Evolutionary conservation across 1,140 invertebrate genomes (phyloP), one percentile per base, ranked within the genome.

Genomic region (Saccostrea glomerata): DNA sequence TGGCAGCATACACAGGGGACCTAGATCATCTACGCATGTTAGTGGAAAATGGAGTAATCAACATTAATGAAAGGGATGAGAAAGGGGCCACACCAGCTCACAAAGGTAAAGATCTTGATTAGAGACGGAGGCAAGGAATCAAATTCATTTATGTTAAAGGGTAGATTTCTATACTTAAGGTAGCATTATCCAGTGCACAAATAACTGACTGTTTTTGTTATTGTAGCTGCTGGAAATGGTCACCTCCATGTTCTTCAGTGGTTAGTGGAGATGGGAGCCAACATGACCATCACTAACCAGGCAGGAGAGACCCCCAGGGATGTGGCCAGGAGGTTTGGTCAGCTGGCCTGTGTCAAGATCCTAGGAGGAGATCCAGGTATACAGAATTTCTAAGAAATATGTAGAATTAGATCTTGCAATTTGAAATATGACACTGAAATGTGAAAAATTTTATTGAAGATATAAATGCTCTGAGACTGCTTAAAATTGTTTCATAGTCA

Each of bases 61-160:
- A 95, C 87, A 94, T 95, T 55, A 95, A 95, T 89, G 95, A 95
- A 86, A 90, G 94, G 86, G 95, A 95, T 90, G 94, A 95, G 66
- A 95, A 95, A 84, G 94, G 94, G 12, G 91, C 94, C 5, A 95
- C 84, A 15, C 84, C 84, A 17, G 93, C 94, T 55, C 95, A 95
- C 89, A 95, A 95, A 94, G 94, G 94, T 95, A 86, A 30, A 20
- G 47, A 11, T 40, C 6, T 83, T 2, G 25, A 83, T 2, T 77
- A 13, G 0, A 20, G 17, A 60, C 20, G 17, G 58, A 4, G 4
- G 13, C 58, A 60, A 60, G 47, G 6, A 47, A 47, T 47, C 47
- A 47, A 47, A 47, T 47, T 47, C 47, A 47, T 47, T 47, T 47
- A 47, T 47, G 47, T 47, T 47, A 47, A 47, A 47, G 0, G 30